Percentiles rank a stretch among this genome's conserved stretches.
These are phyloP conservation scores for Loriculus beryllinus DNA, from an alignment of 2,797 vertebrate species.

Conservation along the genomic window DNA sequence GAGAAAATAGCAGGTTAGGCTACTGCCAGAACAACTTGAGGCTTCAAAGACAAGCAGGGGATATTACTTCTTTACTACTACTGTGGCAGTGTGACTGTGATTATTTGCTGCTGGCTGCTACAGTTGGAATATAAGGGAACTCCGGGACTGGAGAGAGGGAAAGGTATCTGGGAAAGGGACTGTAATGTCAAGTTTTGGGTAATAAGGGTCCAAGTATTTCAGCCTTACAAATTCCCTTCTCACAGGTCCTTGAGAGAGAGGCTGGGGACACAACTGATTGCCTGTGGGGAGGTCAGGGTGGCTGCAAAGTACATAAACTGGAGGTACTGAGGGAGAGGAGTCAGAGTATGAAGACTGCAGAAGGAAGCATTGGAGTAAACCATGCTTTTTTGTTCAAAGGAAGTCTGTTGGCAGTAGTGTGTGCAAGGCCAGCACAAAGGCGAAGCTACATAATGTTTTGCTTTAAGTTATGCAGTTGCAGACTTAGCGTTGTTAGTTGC, in stretches of 20 bases:
- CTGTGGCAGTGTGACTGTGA: neutral
- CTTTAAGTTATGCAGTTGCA: neutral
- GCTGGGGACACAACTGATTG: neutral
- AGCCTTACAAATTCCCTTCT: neutral
- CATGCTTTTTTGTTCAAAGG: neutral
- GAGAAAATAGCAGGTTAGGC: neutral
- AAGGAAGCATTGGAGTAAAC: neutral
- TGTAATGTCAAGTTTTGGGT: neutral
- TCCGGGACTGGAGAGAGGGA: neutral
- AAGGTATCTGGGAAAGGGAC: neutral
- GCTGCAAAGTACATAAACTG: neutral
- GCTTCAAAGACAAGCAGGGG: neutral
- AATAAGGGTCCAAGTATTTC: neutral
- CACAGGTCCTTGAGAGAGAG: neutral
- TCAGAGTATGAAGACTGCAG: neutral
- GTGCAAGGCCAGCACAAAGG: neutral
- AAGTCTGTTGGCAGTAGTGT: neutral
- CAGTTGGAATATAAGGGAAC: neutral
- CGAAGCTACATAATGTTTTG: neutral
- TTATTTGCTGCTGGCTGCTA: neutral
- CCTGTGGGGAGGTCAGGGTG: neutral
- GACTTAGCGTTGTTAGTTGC: neutral
- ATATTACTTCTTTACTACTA: neutral
- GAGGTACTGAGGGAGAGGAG: neutral
- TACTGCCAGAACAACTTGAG: neutral